phyloP scores from a whole-genome alignment of 2,113 vertebrate genomes.

The Oenanthe oenanthe region DNA sequence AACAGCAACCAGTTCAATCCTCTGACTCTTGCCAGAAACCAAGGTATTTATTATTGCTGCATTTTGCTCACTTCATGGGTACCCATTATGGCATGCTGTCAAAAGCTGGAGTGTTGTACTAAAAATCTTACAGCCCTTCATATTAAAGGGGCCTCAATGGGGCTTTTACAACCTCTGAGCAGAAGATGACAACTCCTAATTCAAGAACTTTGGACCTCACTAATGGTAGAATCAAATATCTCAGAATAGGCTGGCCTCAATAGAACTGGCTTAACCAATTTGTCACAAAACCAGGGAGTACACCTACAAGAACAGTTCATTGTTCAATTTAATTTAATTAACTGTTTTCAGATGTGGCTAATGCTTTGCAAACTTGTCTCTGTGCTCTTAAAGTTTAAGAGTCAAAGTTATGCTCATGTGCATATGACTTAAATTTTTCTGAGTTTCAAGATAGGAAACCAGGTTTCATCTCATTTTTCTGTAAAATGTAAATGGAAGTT shows the following conservation, averaged over 20 bases:
- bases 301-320: not conserved
- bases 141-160: not conserved
- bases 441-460: not conserved
- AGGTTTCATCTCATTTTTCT: not conserved
- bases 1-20: not conserved
- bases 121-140: not conserved
- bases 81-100: constrained; percentile 1
- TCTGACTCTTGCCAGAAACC: not conserved
- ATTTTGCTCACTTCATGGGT: not conserved
- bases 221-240: not conserved
- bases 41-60: not conserved
- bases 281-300: not conserved
- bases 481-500: not conserved
- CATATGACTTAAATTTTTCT: not conserved
- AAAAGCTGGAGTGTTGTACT: not conserved
- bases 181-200: not conserved
- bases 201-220: not conserved
- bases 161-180: not conserved
- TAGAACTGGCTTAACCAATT: not conserved
- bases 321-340: constrained; percentile 30
- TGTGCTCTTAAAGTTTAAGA: not conserved
- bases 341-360: not conserved
- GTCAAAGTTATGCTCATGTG: not conserved
- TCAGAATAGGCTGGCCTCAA: not conserved
- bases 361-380: not conserved